Base-by-base conservation (phyloP, 2,888 invertebrate genomes). In the Pristionchus entomophagus region DNA sequence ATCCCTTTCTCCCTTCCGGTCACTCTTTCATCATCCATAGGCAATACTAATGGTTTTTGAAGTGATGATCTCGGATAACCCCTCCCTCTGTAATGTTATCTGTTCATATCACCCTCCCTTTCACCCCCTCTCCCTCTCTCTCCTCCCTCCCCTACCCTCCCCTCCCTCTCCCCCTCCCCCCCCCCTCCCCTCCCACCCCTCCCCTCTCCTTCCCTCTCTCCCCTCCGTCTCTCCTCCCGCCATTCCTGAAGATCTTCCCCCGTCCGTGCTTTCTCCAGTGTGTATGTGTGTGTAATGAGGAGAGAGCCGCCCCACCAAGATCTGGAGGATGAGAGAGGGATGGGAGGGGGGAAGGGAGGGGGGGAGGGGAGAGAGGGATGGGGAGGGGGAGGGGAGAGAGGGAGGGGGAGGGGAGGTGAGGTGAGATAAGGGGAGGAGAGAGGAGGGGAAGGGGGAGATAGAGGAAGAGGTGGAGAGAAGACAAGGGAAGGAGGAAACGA, bases 281-380 rank as follows among this genome's bases (percentile, higher is more conserved):
- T 80, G 51, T 49, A 51, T 51, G 51, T 77, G 77, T 77, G 77
- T 80, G 78, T 80, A 80, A 80, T 80, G 78, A 80, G 78, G 73
- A 35, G 41, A 38, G 35, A 29, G 35, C 56, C 59, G 35, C 38
- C n/a, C n/a, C n/a, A 69, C 26, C n/a, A 38, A 41, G 22, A 41
- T 59, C 38, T 8, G 38, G 82, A 22, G 82, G 59, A 4, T n/a
- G 26, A 12, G 59, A 41, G n/a, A 22, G 38, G 38, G 22, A 10
- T 22, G 17, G 38, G 41, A 22, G 41, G 19, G 17, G 59, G 22
- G n/a, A n/a, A 19, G 41, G 10, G 32, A n/a, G 32, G 51, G 51
- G n/a, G 22, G 51, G 32, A 6, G n/a, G 32, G 17, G 12, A 8
- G 12, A 29, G 35, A 10, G 65, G 19, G 19, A 29, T 19, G n/a